Evolutionary conservation across 2,113 vertebrate genomes (phyloP).

Genomic region (Catagonus wagneri): DNA sequence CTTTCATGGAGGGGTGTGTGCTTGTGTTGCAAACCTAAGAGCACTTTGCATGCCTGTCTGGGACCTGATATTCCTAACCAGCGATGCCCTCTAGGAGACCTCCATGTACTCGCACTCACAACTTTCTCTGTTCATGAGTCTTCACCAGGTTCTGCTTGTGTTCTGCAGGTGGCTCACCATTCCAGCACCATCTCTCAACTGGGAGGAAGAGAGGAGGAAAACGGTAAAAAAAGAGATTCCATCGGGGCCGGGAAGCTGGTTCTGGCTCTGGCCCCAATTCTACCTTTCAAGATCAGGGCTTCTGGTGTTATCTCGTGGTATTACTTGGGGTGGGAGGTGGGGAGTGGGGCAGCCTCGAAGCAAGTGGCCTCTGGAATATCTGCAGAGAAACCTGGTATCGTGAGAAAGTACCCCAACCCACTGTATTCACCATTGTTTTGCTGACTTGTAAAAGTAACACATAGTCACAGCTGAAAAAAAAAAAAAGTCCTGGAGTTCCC

Average conservation of each 20-base stretch:
- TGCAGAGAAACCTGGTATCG: neutral
- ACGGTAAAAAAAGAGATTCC: neutral
- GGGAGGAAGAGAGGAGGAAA: neutral
- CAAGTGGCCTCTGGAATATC: neutral
- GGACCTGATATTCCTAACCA: neutral
- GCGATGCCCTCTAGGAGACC: neutral
- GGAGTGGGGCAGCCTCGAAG: neutral
- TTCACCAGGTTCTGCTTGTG: neutral
- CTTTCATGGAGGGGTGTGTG: neutral
- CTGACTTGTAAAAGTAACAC: slow-evolving; percentile 9
- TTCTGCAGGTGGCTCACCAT: neutral
- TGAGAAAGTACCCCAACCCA: neutral
- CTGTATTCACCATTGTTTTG: neutral
- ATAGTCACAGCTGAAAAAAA: neutral
- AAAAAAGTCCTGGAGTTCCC: too few relatives aligned
- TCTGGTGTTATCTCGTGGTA: neutral
- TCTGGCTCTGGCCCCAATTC: neutral
- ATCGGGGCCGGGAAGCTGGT: neutral
- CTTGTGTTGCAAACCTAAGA: neutral
- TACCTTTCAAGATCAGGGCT: neutral
- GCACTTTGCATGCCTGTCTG: neutral
- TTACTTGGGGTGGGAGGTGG: neutral
- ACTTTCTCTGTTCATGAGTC: neutral
- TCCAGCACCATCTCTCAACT: neutral
- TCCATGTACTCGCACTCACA: neutral